phyloP scores from a whole-genome alignment of 2,113 vertebrate genomes.

The Triplophysa rosa region DNA sequence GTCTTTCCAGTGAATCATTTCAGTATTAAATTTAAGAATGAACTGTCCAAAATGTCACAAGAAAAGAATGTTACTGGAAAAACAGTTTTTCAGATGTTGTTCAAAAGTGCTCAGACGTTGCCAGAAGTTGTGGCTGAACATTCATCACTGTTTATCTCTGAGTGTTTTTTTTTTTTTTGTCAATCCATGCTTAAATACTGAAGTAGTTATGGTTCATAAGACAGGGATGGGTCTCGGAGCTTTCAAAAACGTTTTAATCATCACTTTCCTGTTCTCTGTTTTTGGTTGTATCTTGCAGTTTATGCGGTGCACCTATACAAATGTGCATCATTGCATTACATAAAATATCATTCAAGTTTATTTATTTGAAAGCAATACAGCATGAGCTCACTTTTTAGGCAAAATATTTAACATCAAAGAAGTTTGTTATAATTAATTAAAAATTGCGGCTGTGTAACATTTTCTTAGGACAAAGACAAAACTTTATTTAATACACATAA shows the following conservation, averaged over 20 bases:
- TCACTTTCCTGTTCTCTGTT: neutral
- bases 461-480: no score
- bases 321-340: no score
- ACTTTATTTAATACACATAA: no score
- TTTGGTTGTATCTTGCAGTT: neutral
- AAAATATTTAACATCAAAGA: no score
- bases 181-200: neutral
- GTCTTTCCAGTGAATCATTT: neutral
- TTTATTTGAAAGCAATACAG: no score
- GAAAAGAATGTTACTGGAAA: neutral
- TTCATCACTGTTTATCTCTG: neutral
- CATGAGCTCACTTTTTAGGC: no score
- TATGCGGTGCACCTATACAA: no score
- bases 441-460: no score
- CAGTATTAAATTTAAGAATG: neutral
- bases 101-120: neutral
- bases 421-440: no score
- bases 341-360: no score
- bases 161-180: neutral
- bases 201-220: neutral
- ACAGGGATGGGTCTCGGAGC: neutral
- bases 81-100: neutral
- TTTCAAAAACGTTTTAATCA: neutral
- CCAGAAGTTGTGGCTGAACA: neutral
- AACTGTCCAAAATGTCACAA: neutral